A percentile compares a stretch with the other conserved stretches of the same genome.
phyloP scores from a whole-genome alignment of 1,140 invertebrate species.

The Meloidogyne chitwoodi region DNA sequence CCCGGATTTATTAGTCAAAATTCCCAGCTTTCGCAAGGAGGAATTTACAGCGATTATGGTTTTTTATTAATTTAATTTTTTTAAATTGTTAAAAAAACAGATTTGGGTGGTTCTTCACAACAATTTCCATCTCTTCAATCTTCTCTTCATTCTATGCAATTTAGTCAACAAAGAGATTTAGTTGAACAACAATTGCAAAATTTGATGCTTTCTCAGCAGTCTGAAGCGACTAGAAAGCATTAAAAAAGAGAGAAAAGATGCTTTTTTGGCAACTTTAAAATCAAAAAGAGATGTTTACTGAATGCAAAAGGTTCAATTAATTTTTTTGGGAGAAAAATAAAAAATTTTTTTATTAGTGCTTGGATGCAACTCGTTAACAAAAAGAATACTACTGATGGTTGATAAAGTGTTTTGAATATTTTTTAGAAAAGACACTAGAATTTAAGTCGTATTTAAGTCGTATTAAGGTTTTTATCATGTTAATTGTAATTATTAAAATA shows the following conservation, averaged over 20 bases:
- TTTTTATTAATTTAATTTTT: neutral
- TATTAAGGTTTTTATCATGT: too few relatives aligned
- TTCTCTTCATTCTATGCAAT: neutral
- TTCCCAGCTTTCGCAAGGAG: constrained; percentile 9
- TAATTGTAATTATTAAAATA: too few relatives aligned
- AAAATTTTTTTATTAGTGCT: neutral
- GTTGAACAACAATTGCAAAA: constrained; percentile 3
- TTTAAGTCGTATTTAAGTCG: neutral
- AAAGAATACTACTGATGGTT: neutral
- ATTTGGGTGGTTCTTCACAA: neutral
- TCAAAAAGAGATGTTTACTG: neutral
- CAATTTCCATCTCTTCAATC: neutral
- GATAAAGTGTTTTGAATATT: neutral
- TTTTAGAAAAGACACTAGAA: neutral
- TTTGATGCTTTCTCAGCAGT: neutral
- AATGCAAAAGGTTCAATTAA: neutral
- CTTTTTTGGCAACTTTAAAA: neutral
- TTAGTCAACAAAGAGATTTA: neutral
- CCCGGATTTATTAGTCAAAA: constrained; percentile 17
- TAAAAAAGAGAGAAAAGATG: neutral
- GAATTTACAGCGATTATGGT: neutral
- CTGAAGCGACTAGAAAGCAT: neutral
- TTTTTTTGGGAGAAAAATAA: neutral
- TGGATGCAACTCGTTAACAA: neutral
- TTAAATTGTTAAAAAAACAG: neutral